phyloP scores from a whole-genome alignment of 1,140 invertebrate genomes.

The Uloborus diversus region DNA sequence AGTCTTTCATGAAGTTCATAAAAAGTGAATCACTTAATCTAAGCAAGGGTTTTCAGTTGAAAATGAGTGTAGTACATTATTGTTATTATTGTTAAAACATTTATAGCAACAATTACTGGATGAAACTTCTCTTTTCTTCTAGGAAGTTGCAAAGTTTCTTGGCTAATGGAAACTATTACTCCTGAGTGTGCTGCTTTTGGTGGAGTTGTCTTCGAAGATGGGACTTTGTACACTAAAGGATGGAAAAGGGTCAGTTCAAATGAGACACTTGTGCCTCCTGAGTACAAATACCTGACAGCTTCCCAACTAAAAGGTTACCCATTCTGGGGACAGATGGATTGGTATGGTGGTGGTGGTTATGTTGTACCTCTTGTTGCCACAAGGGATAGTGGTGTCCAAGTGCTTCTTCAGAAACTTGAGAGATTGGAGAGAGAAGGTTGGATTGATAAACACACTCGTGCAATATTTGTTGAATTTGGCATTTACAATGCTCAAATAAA shows the following conservation, averaged over 20 bases:
- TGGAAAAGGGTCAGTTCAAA: slow-evolving; percentile 22
- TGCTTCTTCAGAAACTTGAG: slow-evolving; percentile 59
- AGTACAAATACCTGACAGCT: slow-evolving; percentile 61
- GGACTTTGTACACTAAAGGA: slow-evolving; percentile 47
- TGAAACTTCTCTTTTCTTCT: slow-evolving; percentile 28
- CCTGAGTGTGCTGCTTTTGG: slow-evolving; percentile 63
- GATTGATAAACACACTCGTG: slow-evolving; percentile 70
- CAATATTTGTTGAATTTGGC: slow-evolving; percentile 70
- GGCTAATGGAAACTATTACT: slow-evolving; percentile 60
- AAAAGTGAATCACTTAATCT: too few relatives aligned
- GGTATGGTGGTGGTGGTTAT: slow-evolving; percentile 70
- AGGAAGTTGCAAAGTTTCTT: slow-evolving; percentile 62
- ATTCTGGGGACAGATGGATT: slow-evolving; percentile 64
- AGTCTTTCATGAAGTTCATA: too few relatives aligned
- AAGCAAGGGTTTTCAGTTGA: too few relatives aligned
- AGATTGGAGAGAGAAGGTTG: slow-evolving; percentile 65
- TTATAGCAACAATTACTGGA: too few relatives aligned
- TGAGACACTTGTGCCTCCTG: slow-evolving; percentile 37
- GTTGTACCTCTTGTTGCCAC: slow-evolving; percentile 65
- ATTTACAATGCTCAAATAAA: slow-evolving; percentile 70
- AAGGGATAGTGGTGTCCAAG: slow-evolving; percentile 60
- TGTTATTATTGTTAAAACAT: too few relatives aligned
- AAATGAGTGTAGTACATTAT: too few relatives aligned
- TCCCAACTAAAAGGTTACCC: slow-evolving; percentile 65
- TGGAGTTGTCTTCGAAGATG: slow-evolving; percentile 62